These are phyloP conservation scores for Bellardia pandia DNA, from an alignment of 2,888 invertebrate species.

Conservation along the genomic window DNA sequence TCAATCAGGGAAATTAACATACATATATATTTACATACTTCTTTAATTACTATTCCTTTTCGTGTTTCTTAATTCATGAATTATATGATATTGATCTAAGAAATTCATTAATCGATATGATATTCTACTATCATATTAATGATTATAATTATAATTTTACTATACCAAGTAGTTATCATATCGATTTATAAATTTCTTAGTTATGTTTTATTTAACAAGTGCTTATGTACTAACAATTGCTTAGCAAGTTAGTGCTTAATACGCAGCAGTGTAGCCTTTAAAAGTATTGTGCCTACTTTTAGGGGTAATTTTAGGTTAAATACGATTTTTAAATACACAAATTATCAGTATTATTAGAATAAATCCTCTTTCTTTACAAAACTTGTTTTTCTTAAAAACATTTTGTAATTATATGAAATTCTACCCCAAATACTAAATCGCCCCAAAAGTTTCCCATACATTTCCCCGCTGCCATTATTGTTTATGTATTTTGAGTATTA, in stretches of 20 bases:
- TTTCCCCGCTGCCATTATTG: not conserved
- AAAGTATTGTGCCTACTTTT: not conserved
- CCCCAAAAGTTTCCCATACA: too few species aligned
- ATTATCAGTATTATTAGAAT: too few species aligned
- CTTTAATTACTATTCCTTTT: too few species aligned
- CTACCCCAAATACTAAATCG: too few species aligned
- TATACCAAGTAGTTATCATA: not conserved
- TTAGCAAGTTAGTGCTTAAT: not conserved
- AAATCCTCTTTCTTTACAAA: too few species aligned
- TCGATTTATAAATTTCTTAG: not conserved
- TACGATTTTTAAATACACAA: too few species aligned
- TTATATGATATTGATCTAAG: not conserved
- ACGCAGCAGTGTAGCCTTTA: not conserved
- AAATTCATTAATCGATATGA: too few species aligned
- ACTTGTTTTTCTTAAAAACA: too few species aligned
- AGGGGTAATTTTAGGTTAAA: not conserved
- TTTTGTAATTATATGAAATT: too few species aligned
- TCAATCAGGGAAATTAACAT: slow-evolving; percentile 11
- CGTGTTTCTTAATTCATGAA: not conserved
- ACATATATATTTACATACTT: not conserved
- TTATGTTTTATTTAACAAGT: not conserved
- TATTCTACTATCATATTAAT: not conserved
- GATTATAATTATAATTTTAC: not conserved
- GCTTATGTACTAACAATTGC: not conserved
- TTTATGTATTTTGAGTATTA: not conserved